These are phyloP conservation scores for Andrena bucephala DNA, from an alignment of 2,888 invertebrate genomes.

Conservation along the genomic window DNA sequence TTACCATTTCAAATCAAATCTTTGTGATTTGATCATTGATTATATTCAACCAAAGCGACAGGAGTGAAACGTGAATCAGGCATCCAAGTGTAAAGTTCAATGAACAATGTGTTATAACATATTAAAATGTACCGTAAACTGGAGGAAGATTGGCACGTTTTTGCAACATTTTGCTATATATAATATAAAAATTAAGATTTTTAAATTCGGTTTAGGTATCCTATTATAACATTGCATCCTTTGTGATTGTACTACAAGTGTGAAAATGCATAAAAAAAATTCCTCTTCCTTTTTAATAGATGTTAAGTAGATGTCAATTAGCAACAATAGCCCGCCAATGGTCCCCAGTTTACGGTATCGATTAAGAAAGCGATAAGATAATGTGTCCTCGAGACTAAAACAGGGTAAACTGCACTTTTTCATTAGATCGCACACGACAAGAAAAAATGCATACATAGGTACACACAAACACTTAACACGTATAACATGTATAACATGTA, in stretches of 20 bases:
- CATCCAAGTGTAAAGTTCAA: slow-evolving; percentile 28
- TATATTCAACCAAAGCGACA: not conserved
- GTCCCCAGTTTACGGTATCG: not conserved
- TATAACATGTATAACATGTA: too few species aligned
- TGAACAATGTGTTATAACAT: not conserved
- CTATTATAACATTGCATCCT: too few species aligned
- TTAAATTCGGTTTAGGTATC: too few species aligned
- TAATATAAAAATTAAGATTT: too few species aligned
- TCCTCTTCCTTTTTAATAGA: too few species aligned
- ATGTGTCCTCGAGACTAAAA: not conserved
- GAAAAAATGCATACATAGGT: not conserved
- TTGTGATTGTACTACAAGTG: too few species aligned
- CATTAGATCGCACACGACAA: not conserved
- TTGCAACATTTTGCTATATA: too few species aligned
- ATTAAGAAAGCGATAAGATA: slow-evolving; percentile 8
- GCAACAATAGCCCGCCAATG: too few species aligned
- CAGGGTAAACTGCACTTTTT: not conserved
- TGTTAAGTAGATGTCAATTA: too few species aligned
- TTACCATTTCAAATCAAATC: not conserved
- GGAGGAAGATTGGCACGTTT: too few species aligned
- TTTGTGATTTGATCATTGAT: not conserved
- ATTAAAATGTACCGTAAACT: not conserved
- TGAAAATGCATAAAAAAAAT: too few species aligned
- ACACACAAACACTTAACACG: too few species aligned
- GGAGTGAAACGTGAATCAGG: not conserved